These are phyloP conservation scores for Polietes domitor DNA, from an alignment of 2,888 invertebrate genomes.

Conservation along the genomic window DNA sequence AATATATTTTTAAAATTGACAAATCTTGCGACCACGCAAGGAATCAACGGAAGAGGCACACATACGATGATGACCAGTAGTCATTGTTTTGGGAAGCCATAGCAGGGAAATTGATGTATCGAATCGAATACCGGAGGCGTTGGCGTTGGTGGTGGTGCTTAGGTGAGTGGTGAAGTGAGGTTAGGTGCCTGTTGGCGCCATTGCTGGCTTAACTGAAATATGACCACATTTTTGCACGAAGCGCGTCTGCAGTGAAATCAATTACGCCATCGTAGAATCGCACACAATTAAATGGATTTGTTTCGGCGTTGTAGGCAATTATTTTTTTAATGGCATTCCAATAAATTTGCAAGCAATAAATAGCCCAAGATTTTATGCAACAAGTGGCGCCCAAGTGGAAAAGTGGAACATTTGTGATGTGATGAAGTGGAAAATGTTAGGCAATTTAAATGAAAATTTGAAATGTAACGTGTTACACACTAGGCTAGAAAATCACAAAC, in stretches of 20 bases:
- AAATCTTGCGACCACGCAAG: too few relatives aligned
- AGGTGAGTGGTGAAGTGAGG: too few relatives aligned
- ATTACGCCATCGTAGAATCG: neutral
- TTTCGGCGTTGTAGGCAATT: neutral
- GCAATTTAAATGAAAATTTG: too few relatives aligned
- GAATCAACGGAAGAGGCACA: too few relatives aligned
- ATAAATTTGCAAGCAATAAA: neutral
- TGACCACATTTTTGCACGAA: neutral
- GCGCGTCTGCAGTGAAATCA: neutral
- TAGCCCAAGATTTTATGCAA: neutral
- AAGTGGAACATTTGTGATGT: too few relatives aligned
- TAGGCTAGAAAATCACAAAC: too few relatives aligned
- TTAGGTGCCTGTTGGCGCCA: neutral
- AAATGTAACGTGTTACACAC: too few relatives aligned
- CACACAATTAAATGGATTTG: neutral
- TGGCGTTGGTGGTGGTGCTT: neutral
- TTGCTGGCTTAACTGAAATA: neutral
- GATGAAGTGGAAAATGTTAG: too few relatives aligned
- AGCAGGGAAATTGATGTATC: neutral
- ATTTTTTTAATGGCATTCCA: neutral
- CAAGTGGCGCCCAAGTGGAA: too few relatives aligned
- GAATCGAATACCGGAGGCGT: neutral
- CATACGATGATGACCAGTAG: neutral
- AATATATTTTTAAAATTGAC: too few relatives aligned
- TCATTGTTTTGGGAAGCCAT: slow-evolving; percentile 16